Evolutionary conservation across 2,888 invertebrate genomes (phyloP), one percentile per base, ranked within the genome.

Genomic region (Meteorus cinctellus): DNA sequence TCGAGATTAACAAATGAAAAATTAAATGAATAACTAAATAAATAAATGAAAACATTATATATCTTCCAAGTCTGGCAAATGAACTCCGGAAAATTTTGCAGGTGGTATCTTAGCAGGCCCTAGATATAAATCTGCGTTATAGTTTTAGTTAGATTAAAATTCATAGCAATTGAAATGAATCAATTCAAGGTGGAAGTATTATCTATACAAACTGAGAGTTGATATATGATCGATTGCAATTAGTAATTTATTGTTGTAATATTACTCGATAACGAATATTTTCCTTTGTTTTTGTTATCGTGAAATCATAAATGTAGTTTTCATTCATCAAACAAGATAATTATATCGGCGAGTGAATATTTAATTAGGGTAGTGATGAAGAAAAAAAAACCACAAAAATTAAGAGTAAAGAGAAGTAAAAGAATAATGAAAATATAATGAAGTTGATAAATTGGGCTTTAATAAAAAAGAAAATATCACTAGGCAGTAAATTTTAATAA

Each of bases 11-110:
- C 24, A 68, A 41, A 19, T 16, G 29, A 71, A 36, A 60, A 19
- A 67, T 34, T 24, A 66, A 48, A 36, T 24, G 29, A 74, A 51
- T 72, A 65, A 55, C 36, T 68, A 31, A 27, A 55, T 66, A 8
- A 36, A 69, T 10, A 68, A 72, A 74, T 31, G 31, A 66, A 27
- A 65, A 60, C 77, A 41, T 76, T 65, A 73, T 41, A 55, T 55
- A 55, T 24, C 1, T 8, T 55, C 8, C 66, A 71, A 75, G 77
- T 78, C 77, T 76, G 78, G 78, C 51, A 78, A 62, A 77, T 76
- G 74, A 79, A 78, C 80, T 77, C 77, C 78, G 78, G 77, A 75
- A 78, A 62, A 80, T 80, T 68, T 78, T 73, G 72, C 80, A 81
- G 77, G 75, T 78, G 75, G 55, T 81, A 78, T 74, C 72, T 77